These are phyloP conservation scores for Bunonema sp. DNA, from an alignment of 2,888 invertebrate species.

Conservation along the genomic window DNA sequence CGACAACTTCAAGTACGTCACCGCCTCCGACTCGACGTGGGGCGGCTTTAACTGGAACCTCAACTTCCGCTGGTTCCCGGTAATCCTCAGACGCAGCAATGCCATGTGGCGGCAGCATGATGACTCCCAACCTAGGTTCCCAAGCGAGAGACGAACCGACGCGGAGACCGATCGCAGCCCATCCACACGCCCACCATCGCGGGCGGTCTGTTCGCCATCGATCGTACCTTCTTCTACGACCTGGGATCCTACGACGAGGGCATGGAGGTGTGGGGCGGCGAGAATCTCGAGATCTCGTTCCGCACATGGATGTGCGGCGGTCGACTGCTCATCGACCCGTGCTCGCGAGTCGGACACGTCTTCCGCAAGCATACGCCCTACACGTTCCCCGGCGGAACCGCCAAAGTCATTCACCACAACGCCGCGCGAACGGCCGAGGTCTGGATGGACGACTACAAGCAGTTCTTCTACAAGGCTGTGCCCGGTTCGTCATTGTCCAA, in stretches of 20 bases:
- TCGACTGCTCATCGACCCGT: conserved; percentile 79
- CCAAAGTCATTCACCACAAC: conserved; percentile 57
- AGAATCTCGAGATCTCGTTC: conserved; percentile 85
- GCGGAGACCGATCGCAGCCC: conserved; percentile 80
- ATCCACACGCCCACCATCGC: conserved; percentile 96
- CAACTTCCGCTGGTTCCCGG: conserved; percentile 66
- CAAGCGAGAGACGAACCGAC: conserved; percentile 79
- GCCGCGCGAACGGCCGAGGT: conserved; percentile 95
- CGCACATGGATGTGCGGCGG: conserved; percentile 95
- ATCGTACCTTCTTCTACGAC: conserved; percentile 89
- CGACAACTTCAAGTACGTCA: conserved; percentile 93
- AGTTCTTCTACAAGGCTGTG: conserved; percentile 48
- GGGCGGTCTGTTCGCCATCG: conserved; percentile 78
- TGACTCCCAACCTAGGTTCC: conserved; percentile 55
- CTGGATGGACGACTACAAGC: conserved; percentile 99
- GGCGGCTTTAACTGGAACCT: conserved; percentile 99
- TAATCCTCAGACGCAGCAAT: not conserved
- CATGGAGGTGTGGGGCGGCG: conserved; percentile 98
- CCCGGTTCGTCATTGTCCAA: conserved; percentile 54
- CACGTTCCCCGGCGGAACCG: conserved; percentile 79
- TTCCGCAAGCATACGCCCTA: conserved; percentile 96
- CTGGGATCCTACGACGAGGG: conserved; percentile 94
- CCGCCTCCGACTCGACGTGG: conserved; percentile 98
- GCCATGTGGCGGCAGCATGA: not conserved
- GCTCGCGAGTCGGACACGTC: conserved; percentile 88